Evolutionary conservation across 2,797 vertebrate species (phyloP).

Genomic region (Enteromius treurensis): DNA sequence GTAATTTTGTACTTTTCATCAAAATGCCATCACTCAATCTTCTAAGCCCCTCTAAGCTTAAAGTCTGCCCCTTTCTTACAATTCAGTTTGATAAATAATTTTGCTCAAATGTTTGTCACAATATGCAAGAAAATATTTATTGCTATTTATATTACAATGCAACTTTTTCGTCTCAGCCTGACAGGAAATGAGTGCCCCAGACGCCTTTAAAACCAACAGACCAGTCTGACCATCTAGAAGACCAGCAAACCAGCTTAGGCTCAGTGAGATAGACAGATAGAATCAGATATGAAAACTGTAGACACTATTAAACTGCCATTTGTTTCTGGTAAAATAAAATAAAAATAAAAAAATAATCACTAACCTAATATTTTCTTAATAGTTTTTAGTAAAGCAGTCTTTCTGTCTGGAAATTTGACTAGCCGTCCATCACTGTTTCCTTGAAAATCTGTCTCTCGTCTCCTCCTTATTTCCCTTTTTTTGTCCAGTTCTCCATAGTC

Average conservation of each 20-base stretch:
- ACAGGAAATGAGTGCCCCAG: neutral
- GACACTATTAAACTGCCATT: neutral
- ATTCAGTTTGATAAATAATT: neutral
- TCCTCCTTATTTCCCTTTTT: constrained; percentile 21
- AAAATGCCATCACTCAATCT: neutral
- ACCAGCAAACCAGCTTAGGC: neutral
- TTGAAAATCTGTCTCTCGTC: constrained; percentile 38
- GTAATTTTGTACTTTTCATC: neutral
- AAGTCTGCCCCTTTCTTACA: neutral
- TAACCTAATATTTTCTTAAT: constrained; percentile 85
- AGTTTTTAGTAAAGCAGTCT: constrained; percentile 77
- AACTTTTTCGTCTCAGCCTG: neutral
- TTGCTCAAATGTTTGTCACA: neutral
- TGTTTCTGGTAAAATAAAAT: neutral
- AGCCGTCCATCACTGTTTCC: constrained; percentile 32
- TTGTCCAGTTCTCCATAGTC: constrained; percentile 51
- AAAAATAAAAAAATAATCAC: constrained; percentile 7
- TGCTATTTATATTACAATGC: neutral
- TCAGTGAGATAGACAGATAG: neutral
- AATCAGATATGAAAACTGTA: neutral
- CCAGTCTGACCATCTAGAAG: neutral
- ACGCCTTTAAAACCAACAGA: neutral
- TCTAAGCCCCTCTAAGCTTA: neutral
- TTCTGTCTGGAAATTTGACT: constrained; percentile 72
- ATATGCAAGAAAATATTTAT: neutral